Percentiles rank a stretch among this genome's conserved stretches.
phyloP scores from a whole-genome alignment of 2,113 vertebrate species.

The Rhinopithecus roxellana region DNA sequence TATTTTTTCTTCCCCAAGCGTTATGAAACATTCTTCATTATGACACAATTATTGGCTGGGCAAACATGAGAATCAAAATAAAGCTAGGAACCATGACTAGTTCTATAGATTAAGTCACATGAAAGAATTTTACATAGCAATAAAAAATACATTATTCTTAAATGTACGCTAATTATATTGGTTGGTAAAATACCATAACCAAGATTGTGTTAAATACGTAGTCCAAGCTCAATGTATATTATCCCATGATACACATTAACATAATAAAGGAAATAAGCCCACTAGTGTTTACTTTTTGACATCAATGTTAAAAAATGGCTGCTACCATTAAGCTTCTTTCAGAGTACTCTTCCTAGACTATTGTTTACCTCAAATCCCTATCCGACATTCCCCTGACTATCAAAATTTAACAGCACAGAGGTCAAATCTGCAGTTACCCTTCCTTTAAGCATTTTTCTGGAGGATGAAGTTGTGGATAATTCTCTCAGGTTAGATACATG shows the following conservation, averaged over 20 bases:
- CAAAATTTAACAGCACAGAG: neutral
- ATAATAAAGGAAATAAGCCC: neutral
- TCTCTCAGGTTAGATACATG: neutral
- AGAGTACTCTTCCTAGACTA: neutral
- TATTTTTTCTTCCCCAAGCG: neutral
- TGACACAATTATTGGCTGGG: neutral
- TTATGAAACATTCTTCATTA: conserved; percentile 3
- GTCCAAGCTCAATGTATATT: neutral
- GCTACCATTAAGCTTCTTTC: neutral
- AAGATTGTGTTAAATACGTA: neutral
- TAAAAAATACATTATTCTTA: conserved; percentile 21
- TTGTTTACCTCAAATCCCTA: neutral
- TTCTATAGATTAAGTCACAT: neutral
- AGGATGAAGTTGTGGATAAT: neutral
- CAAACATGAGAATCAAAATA: conserved; percentile 24
- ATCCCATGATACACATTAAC: neutral
- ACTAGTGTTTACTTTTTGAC: neutral
- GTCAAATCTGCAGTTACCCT: neutral
- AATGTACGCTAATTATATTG: neutral
- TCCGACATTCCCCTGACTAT: neutral
- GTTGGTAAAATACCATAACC: neutral
- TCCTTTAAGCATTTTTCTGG: neutral
- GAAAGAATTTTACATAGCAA: neutral
- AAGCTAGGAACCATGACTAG: neutral
- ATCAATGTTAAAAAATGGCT: neutral